Base-by-base conservation (phyloP, 2,888 invertebrate species). In the Sarcophaga subvicina region DNA sequence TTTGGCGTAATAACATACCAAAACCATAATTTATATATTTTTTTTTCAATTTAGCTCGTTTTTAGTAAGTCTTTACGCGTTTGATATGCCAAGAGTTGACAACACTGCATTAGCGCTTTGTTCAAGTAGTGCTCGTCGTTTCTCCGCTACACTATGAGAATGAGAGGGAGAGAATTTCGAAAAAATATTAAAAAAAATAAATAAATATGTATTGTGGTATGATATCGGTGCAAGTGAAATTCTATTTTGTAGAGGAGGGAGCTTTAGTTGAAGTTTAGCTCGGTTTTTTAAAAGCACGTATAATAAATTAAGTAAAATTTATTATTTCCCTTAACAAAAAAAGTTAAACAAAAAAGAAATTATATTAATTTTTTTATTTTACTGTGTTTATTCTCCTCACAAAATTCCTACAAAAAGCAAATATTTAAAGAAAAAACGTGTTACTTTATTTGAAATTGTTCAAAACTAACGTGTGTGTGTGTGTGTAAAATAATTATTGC, bases 221-320 rank as follows among this genome's bases (percentile, higher is more conserved):
- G 71, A 76, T 83, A 83, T 86, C 86, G 86, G 59, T 85, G 84
- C 87, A 85, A 87, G 87, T 87, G 81, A 82, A 87, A 87, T 80
- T 79, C 71, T 63, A 63, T 84, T 87, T 82, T 84, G 22, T 78
- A 79, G 76, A 79, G 79, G 75, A 85, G 85, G 84, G 87, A 87
- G 87, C 84, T 87, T 87, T 82, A 87, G 87, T 87, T 87, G 81
- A 87, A 87, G 87, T 87, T 87, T 82, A 82, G 87, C 84, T 87
- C 87, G 87, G 87, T 85, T 87, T 87, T 87, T 87, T 85, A 87
- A 85, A 87, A 87, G 87, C 87, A 87, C 87, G 87, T 87, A 87
- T 22, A 79, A 76, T 64, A 77, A 71, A 37, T 75, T 60, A 47
- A 83, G 60, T 77, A 37, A 80, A 85, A 59, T 84, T 79, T 70